Evolutionary conservation across 2,888 invertebrate genomes (phyloP), one percentile per base, ranked within the genome.

Genomic region (Fragum fragum): DNA sequence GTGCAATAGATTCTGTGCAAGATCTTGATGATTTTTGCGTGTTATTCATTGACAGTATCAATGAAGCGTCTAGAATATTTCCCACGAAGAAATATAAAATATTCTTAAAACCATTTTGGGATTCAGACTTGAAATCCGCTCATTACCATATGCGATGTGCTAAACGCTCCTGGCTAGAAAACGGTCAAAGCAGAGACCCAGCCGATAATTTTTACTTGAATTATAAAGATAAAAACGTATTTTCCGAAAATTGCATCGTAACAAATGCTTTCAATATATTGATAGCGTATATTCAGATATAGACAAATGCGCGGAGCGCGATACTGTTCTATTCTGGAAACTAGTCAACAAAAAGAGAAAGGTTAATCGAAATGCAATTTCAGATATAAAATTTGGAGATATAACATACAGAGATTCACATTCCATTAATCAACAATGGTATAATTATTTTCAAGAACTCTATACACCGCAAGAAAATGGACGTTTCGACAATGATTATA

Each of bases 21-120:
- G 28, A 21, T 29, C 21, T 61, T 26, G 61, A 61, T 18, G 23
- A 21, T 18, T 18, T 61, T 26, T 28, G 26, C 7, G 6, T 5
- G 21, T 11, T 1, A 21, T 11, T 61, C 26, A 14, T 28, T 26
- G 9, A 29, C 18, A 28, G 18, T 21, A 28, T 26, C 28, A 61
- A n/a, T 29, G n/a, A 32, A 28, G 39, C 32, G 9, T 29, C 26
- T 9, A 16, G 18, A n/a, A 18, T 18, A 18, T 39, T 68, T 42
- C 68, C 68, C 6, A 9, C 9, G 11, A 9, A 14, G 6, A 36
- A n/a, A 29, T 68, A 36, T 42, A 68, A 39, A 32, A 16, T 14
- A 18, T 68, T 36, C 21, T 16, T 9, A n/a, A 68, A 68, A 68
- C 68, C 68, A 9, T 68, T 36, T 42, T 68, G 68, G 68, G 42